These are phyloP conservation scores for Mormyrus iriodes DNA, from an alignment of 2,113 vertebrate species.

Conservation along the genomic window DNA sequence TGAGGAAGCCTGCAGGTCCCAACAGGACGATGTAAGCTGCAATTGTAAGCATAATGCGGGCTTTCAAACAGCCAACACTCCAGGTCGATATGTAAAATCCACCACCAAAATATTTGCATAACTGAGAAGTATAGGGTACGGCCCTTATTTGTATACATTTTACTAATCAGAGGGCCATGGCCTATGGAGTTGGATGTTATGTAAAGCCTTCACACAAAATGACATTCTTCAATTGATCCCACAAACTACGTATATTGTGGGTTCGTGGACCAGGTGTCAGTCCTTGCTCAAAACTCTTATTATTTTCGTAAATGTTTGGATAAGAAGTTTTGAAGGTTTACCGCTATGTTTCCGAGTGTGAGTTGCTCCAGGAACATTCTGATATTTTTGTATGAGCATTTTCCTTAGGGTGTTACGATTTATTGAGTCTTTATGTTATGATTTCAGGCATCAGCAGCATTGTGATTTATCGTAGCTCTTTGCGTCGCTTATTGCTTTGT, in stretches of 20 bases:
- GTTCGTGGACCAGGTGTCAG: not conserved
- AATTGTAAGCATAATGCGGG: not conserved
- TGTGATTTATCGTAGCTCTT: not conserved
- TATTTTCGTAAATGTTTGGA: not conserved
- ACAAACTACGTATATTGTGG: not conserved
- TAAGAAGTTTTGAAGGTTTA: not conserved
- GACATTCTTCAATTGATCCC: not conserved
- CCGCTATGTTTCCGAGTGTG: not conserved
- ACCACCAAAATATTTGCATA: not conserved
- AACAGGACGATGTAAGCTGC: not conserved
- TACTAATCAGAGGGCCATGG: not conserved
- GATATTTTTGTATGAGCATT: not conserved
- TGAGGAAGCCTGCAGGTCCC: not conserved
- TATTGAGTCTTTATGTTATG: not conserved
- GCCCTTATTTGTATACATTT: not conserved
- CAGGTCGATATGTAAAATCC: too few relatives aligned
- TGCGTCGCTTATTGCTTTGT: not conserved
- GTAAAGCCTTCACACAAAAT: not conserved
- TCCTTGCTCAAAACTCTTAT: not conserved
- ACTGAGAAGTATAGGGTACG: not conserved
- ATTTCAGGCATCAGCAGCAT: not conserved
- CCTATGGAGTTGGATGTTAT: not conserved
- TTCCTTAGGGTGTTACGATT: not conserved
- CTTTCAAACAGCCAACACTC: not conserved
- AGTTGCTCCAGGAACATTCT: not conserved